phyloP scores from a whole-genome alignment of 2,888 invertebrate genomes.

The Apoderus coryli region DNA sequence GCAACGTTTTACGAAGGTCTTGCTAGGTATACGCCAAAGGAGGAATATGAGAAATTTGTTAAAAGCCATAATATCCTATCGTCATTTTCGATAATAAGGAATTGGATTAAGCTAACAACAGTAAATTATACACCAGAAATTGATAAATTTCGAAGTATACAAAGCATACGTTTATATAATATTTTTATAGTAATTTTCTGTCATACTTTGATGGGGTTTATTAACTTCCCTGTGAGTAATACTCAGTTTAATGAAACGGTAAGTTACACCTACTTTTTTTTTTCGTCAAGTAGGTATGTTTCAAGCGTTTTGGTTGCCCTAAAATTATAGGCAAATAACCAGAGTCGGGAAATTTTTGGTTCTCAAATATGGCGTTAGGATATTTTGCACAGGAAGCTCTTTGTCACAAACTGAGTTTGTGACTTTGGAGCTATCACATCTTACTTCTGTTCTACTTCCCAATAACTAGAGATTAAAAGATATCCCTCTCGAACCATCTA shows the following conservation, averaged over 20 bases:
- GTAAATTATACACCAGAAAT: conserved; percentile 14
- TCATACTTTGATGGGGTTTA: conserved; percentile 17
- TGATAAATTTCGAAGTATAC: conserved; percentile 17
- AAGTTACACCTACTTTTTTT: no score
- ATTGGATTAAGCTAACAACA: conserved; percentile 17
- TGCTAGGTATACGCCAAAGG: conserved; percentile 12
- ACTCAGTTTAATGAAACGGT: conserved; percentile 18
- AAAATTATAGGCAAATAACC: no score
- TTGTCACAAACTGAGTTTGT: no score
- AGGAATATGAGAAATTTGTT: conserved; percentile 12
- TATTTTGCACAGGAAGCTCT: no score
- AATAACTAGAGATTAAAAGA: no score
- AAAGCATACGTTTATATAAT: conserved; percentile 18
- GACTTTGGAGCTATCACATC: no score
- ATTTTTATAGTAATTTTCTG: conserved; percentile 17
- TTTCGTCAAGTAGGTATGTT: no score
- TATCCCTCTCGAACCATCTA: no score
- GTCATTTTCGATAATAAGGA: conserved; percentile 17
- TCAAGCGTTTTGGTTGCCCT: no score
- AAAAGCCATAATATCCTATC: conserved; percentile 8
- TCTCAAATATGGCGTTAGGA: no score
- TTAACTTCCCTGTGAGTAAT: conserved; percentile 17
- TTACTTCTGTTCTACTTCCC: no score
- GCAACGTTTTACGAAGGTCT: conserved; percentile 16
- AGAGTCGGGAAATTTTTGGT: no score